phyloP scores from a whole-genome alignment of 2,888 invertebrate genomes.

The Lasioglossum villosulum region DNA sequence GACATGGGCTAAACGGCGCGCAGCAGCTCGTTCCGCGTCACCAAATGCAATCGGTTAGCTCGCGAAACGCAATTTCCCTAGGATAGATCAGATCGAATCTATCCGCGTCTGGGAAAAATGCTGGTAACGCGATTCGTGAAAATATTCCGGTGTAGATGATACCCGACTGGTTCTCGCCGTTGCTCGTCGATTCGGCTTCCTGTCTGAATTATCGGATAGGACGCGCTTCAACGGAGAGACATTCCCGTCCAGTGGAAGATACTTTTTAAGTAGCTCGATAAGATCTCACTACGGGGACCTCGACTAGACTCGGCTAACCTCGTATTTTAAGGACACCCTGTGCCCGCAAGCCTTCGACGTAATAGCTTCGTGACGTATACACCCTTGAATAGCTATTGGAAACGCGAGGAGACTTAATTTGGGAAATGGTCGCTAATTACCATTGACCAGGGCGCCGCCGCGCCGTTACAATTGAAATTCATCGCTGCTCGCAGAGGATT shows the following conservation, averaged over 20 bases:
- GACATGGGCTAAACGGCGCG: too few species aligned
- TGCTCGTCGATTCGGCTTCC: slow-evolving; percentile 47
- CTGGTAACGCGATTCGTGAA: slow-evolving; percentile 64
- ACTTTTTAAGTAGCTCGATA: not conserved
- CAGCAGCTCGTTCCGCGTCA: not conserved
- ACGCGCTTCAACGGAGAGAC: not conserved
- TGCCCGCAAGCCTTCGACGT: not conserved
- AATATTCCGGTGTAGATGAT: slow-evolving; percentile 57
- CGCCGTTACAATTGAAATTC: not conserved
- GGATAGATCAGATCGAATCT: slow-evolving; percentile 69
- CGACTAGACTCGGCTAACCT: not conserved
- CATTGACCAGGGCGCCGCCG: not conserved
- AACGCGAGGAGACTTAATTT: not conserved
- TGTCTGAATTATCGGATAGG: slow-evolving; percentile 19
- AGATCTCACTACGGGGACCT: not conserved
- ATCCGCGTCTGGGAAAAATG: slow-evolving; percentile 53
- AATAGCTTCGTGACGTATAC: not conserved
- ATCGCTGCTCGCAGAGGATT: not conserved
- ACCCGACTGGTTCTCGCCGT: slow-evolving; percentile 25
- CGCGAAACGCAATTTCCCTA: slow-evolving; percentile 64
- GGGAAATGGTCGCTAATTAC: not conserved
- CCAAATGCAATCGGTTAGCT: slow-evolving; percentile 32
- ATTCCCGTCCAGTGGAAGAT: not conserved
- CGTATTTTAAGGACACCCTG: not conserved
- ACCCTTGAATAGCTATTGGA: not conserved